Percentiles rank a stretch among this genome's conserved stretches.
Conservation (phyloP, 2,797 vertebrate species). For the Mareca penelope region DNA sequence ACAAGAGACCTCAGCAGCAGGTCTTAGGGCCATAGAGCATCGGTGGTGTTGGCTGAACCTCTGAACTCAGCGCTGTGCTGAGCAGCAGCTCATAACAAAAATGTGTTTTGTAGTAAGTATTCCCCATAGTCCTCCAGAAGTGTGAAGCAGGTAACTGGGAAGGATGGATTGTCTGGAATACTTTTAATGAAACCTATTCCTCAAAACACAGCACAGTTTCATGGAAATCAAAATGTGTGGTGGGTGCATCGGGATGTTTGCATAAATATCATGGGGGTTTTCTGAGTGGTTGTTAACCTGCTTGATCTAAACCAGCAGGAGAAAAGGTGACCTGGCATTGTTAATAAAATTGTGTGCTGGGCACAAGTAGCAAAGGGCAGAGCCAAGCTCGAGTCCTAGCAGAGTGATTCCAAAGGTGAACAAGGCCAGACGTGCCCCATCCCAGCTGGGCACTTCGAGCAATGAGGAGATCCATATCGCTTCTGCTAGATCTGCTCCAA, state of each 20-base stretch:
- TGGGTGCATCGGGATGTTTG: not conserved
- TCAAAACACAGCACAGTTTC: not conserved
- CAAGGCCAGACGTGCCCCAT: not conserved
- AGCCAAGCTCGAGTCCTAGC: not conserved
- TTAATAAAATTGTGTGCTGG: not conserved
- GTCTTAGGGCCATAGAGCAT: not conserved
- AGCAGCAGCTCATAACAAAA: not conserved
- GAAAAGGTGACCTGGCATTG: not conserved
- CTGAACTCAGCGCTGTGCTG: not conserved
- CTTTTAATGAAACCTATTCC: not conserved
- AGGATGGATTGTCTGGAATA: not conserved
- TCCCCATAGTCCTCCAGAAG: not conserved
- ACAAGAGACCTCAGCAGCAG: not conserved
- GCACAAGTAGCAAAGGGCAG: not conserved
- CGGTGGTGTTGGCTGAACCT: not conserved
- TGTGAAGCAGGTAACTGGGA: not conserved
- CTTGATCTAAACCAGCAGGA: not conserved
- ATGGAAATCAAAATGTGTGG: not conserved
- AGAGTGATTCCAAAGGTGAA: not conserved
- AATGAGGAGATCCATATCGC: not conserved
- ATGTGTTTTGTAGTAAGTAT: not conserved
- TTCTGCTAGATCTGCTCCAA: not conserved
- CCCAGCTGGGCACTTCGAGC: not conserved
- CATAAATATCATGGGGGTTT: not conserved
- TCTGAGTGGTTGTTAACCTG: not conserved